Evolutionary conservation across 2,797 vertebrate species (phyloP), one percentile per base, ranked within the genome.

Genomic region (Chaunax sp.): DNA sequence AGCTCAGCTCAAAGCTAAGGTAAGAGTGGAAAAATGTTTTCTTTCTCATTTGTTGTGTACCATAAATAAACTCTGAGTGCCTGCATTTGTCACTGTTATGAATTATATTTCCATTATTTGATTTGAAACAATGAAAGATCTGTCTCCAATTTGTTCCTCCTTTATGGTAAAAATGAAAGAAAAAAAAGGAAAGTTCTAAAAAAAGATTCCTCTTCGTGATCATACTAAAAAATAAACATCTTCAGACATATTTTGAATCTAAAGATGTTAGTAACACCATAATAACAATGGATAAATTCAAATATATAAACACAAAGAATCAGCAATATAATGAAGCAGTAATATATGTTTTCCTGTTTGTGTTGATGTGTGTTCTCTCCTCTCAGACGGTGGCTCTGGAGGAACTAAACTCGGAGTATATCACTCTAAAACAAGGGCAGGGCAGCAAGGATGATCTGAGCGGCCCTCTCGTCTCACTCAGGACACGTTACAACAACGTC

Each of bases 1-100:
- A 74, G 86, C 90, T 66, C 88, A 93, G 72, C 91, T 96, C 1
- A 59, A 62, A 83, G 86, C 87, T 55, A 89, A 95, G 93, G 95
- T 95, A 85, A 23, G 51, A 50, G 30, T 41, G 1, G 4, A 43
- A 51, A 9, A 43, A n/a, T 33, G 5, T 38, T 4, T 33, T 9
- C 26, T 58, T 22, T 37, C 19, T 16, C 0, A 14, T 50, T 54
- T 64, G 9, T 19, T 18, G 18, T 22, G 14, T 5, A 16, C 10
- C 25, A 40, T 13, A 16, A 19, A 19, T 69, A 4, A 26, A 22
- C 5, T 30, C 4, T 5, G 8, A 25, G 1, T 16, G 2, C 10
- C 9, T 28, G 19, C 14, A 35, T 20, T 1, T 30, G 19, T 10
- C 43, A 41, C 11, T 53, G n/a, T 28, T 14, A 8, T 49, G 13